Evolutionary conservation across 2,113 vertebrate species (phyloP).

Genomic region (Brachypteracias leptosomus): DNA sequence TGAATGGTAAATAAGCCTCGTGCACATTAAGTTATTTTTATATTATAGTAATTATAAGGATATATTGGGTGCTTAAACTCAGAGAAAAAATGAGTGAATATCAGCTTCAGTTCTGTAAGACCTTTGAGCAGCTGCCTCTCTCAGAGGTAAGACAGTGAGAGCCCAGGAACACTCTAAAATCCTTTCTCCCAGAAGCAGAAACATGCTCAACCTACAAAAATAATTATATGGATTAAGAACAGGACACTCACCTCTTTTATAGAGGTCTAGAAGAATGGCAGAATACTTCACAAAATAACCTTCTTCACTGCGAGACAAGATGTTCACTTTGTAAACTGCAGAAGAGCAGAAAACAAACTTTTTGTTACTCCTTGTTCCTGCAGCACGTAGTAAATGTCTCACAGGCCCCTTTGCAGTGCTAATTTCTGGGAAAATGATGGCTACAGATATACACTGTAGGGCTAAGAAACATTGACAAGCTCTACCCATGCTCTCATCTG

Average conservation of each 20-base stretch:
- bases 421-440: background rate
- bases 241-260: constrained; percentile 78
- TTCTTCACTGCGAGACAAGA: constrained; percentile 74
- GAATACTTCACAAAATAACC: constrained; percentile 85
- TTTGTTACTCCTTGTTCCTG: background rate
- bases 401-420: background rate
- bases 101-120: background rate
- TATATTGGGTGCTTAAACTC: background rate
- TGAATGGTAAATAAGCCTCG: background rate
- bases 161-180: background rate
- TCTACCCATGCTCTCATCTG: background rate
- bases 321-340: constrained; percentile 83
- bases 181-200: background rate
- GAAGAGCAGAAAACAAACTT: background rate
- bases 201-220: background rate
- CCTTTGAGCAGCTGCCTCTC: background rate
- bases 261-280: constrained; percentile 78
- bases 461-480: background rate
- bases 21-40: background rate
- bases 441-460: background rate
- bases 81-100: background rate
- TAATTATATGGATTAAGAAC: background rate
- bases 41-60: background rate
- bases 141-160: background rate
- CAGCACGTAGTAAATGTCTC: no score